Conservation (phyloP, 2,797 vertebrate species). For the Pogoniulus pusillus region DNA sequence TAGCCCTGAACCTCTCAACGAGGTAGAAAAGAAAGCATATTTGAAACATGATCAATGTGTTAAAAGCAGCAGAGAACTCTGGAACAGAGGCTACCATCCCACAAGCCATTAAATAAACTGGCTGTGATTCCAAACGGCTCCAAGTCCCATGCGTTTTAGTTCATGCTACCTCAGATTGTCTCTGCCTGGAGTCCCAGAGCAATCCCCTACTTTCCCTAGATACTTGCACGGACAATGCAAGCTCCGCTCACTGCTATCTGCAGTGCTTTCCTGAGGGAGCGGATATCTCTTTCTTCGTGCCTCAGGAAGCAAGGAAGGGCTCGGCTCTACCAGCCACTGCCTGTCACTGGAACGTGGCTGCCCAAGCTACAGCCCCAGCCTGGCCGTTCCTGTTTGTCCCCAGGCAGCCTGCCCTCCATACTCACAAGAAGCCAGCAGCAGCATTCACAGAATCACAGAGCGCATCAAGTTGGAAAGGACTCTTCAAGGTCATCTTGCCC, state of each 20-base stretch:
- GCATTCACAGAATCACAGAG: background rate
- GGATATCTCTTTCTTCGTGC: background rate
- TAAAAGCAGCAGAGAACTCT: background rate
- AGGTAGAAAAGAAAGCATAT: background rate
- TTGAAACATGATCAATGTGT: rapidly evolving
- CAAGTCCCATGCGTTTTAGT: background rate
- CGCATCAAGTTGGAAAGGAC: too few species aligned
- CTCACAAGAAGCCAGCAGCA: background rate
- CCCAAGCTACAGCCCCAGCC: background rate
- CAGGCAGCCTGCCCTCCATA: rapidly evolving
- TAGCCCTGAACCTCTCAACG: background rate
- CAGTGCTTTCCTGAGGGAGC: background rate
- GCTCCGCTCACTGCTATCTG: background rate
- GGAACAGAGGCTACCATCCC: background rate
- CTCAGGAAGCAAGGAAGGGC: background rate
- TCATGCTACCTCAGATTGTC: background rate
- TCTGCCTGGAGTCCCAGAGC: conserved; percentile 21
- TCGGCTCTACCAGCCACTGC: background rate
- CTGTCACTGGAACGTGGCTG: rapidly evolving
- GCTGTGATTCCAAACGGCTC: background rate
- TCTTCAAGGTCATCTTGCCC: too few species aligned
- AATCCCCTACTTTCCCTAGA: background rate
- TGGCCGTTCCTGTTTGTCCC: rapidly evolving
- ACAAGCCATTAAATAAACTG: background rate
- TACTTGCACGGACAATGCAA: background rate